Conservation (phyloP, 2,113 vertebrate species). For the Shinisaurus crocodilurus region DNA sequence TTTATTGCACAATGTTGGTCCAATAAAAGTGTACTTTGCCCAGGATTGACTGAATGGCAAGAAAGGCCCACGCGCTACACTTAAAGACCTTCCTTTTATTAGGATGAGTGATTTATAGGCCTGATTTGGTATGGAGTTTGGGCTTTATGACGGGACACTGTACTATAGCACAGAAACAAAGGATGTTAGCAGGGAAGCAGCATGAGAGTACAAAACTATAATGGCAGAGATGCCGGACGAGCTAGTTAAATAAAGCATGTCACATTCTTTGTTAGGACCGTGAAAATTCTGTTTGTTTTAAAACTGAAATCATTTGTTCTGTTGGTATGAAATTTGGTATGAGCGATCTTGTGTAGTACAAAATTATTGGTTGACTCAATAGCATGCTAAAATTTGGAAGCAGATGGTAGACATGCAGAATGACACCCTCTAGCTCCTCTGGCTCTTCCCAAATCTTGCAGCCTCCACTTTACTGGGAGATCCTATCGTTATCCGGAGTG, state of each 20-base stretch:
- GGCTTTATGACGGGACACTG: constrained; percentile 24
- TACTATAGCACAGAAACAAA: constrained; percentile 50
- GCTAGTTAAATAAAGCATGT: not conserved
- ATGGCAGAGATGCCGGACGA: constrained; percentile 1
- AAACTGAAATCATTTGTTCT: constrained; percentile 26
- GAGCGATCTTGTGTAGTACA: not conserved
- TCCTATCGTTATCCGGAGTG: too few species aligned
- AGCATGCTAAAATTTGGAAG: not conserved
- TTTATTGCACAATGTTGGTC: constrained; percentile 69
- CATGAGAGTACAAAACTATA: constrained; percentile 8
- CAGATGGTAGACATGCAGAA: not conserved
- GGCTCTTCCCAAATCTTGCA: not conserved
- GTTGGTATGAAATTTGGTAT: constrained; percentile 46
- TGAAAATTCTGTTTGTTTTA: not conserved
- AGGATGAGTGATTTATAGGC: constrained; percentile 57
- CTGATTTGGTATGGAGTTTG: constrained; percentile 50
- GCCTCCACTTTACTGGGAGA: not conserved
- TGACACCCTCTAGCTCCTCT: not conserved
- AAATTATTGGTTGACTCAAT: not conserved
- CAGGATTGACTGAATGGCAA: constrained; percentile 63
- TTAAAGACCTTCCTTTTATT: constrained; percentile 49
- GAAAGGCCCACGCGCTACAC: constrained; percentile 40
- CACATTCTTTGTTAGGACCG: constrained; percentile 19
- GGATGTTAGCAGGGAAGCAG: constrained; percentile 32
- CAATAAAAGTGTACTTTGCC: constrained; percentile 74